Conservation (phyloP, 2,888 invertebrate genomes). For the Lottia gigantea region DNA sequence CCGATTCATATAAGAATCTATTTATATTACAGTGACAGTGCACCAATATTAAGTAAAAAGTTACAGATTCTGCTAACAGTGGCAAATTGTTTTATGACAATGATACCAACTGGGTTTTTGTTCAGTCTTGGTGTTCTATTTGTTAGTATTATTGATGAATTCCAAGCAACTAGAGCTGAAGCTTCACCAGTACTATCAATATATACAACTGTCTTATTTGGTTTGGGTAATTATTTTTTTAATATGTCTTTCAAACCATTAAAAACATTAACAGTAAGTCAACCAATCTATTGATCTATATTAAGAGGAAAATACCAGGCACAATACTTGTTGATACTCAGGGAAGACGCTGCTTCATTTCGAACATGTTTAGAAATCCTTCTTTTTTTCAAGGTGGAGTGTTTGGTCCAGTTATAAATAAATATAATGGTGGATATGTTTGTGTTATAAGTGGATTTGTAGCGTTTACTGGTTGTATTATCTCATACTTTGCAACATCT, state of each 20-base stretch:
- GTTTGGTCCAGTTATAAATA: not conserved
- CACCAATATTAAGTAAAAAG: no score
- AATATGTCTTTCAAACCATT: no score
- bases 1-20: no score
- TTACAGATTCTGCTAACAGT: not conserved
- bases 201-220: not conserved
- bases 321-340: no score
- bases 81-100: not conserved
- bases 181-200: not conserved
- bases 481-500: not conserved
- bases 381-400: not conserved
- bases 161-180: not conserved
- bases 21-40: no score
- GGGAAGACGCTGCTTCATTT: no score
- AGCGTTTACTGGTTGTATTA: not conserved
- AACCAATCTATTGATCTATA: no score
- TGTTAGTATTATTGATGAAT: constrained; percentile 1
- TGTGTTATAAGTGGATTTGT: not conserved
- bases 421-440: not conserved
- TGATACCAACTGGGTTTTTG: not conserved
- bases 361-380: no score
- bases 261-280: no score
- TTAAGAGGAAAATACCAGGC: no score
- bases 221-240: not conserved
- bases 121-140: not conserved